Evolutionary conservation across 2,113 vertebrate species (phyloP).

Genomic region (Entomyzon cyanotis): DNA sequence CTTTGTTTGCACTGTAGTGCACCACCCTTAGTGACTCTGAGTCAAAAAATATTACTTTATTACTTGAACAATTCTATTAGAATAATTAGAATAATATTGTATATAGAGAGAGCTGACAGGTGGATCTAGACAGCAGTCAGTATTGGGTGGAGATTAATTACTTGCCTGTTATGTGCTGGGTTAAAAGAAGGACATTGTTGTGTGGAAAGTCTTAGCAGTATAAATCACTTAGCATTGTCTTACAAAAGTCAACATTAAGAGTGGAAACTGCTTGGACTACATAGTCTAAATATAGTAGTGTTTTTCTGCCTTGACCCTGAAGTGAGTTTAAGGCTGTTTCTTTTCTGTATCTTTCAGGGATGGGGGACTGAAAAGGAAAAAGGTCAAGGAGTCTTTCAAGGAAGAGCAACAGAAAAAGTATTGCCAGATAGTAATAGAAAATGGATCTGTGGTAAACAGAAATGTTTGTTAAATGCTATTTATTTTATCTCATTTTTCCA

Average conservation of each 20-base stretch:
- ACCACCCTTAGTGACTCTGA: not conserved
- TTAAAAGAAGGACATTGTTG: not conserved
- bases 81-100: not conserved
- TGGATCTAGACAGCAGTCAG: not conserved
- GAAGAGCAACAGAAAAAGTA: conserved; percentile 93
- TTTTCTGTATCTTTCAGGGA: conserved; percentile 79
- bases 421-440: conserved; percentile 83
- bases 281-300: not conserved
- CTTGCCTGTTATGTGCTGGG: not conserved
- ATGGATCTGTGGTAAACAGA: not conserved
- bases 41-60: not conserved
- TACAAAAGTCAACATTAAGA: not conserved
- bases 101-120: not conserved
- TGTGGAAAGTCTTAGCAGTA: not conserved
- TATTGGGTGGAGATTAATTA: not conserved
- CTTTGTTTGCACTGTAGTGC: not conserved
- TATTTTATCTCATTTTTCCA: not conserved
- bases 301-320: not conserved
- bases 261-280: not conserved
- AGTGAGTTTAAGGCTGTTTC: not conserved
- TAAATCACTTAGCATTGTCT: not conserved
- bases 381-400: conserved; percentile 85
- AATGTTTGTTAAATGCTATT: conserved; percentile 15
- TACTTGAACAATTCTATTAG: not conserved
- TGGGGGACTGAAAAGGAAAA: conserved; percentile 87